A percentile compares a stretch with the other conserved stretches of the same genome.
Conservation (phyloP, 2,888 invertebrate species). For the Lymantria monacha region DNA sequence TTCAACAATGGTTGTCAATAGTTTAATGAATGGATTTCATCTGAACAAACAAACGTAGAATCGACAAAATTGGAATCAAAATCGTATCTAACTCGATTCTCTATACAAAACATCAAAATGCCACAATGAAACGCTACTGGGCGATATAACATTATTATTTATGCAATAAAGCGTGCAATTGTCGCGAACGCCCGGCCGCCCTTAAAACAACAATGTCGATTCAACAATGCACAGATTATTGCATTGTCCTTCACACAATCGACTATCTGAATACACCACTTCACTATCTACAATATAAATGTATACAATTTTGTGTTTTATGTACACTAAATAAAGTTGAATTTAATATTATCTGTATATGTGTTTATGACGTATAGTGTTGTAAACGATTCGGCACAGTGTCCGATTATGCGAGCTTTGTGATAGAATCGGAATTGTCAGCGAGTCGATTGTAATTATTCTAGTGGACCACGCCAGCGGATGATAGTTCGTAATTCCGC, state of each 20-base stretch:
- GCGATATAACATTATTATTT: constrained; percentile 80
- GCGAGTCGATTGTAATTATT: constrained; percentile 80
- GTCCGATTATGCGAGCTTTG: constrained; percentile 80
- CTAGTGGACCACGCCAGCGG: constrained; percentile 59
- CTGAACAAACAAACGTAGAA: no score
- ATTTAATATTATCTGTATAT: constrained; percentile 18
- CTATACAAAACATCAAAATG: constrained; percentile 53
- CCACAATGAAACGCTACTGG: constrained; percentile 68
- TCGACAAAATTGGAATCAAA: constrained; percentile 17
- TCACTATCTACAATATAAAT: constrained; percentile 45
- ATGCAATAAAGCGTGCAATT: constrained; percentile 81
- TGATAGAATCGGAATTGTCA: constrained; percentile 81
- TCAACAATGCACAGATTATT: constrained; percentile 82
- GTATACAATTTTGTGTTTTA: constrained; percentile 17
- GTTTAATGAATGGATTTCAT: no score
- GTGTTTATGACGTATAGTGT: constrained; percentile 51
- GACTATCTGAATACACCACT: constrained; percentile 55
- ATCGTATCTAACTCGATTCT: constrained; percentile 26
- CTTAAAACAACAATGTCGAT: constrained; percentile 82
- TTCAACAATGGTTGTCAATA: no score
- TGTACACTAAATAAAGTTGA: constrained; percentile 22
- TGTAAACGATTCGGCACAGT: constrained; percentile 57
- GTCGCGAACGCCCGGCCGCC: constrained; percentile 72
- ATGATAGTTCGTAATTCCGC: constrained; percentile 43
- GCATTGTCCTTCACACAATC: constrained; percentile 80